phyloP scores from a whole-genome alignment of 2,888 invertebrate species.

The Coenonympha glycerion region DNA sequence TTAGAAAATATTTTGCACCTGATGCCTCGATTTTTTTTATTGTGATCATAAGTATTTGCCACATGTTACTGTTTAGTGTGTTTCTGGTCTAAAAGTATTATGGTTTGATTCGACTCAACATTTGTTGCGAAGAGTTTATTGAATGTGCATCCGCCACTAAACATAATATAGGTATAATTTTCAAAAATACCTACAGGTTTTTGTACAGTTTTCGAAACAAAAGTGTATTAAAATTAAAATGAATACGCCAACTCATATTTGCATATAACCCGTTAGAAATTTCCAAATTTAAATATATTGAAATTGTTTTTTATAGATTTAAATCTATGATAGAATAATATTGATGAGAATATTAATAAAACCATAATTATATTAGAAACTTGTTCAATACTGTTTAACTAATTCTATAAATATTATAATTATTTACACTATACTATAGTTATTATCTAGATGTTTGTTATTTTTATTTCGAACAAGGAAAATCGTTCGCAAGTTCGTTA shows the following conservation, averaged over 20 bases:
- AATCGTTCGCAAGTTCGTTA: constrained; percentile 50
- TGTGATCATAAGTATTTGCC: too few species aligned
- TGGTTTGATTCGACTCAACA: too few species aligned
- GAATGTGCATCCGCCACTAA: too few species aligned
- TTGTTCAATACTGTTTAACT: constrained; percentile 70
- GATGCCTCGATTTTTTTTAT: too few species aligned
- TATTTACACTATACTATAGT: constrained; percentile 51
- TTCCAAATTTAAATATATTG: constrained; percentile 40
- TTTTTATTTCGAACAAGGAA: constrained; percentile 41
- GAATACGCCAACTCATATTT: constrained; percentile 19
- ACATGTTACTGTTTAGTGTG: too few species aligned
- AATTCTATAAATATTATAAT: constrained; percentile 56
- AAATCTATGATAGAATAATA: constrained; percentile 50
- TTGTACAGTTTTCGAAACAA: constrained; percentile 38
- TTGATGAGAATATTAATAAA: constrained; percentile 42
- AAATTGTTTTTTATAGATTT: constrained; percentile 39
- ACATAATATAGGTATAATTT: too few species aligned
- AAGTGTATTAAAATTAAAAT: constrained; percentile 4
- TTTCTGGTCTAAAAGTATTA: too few species aligned
- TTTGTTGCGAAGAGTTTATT: too few species aligned
- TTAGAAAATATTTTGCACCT: not conserved
- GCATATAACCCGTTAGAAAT: constrained; percentile 46
- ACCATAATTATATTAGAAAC: constrained; percentile 46
- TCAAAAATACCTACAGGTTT: constrained; percentile 44
- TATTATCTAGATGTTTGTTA: constrained; percentile 63